These are phyloP conservation scores for Nymphalis urticae DNA, from an alignment of 2,888 invertebrate species.

Conservation along the genomic window DNA sequence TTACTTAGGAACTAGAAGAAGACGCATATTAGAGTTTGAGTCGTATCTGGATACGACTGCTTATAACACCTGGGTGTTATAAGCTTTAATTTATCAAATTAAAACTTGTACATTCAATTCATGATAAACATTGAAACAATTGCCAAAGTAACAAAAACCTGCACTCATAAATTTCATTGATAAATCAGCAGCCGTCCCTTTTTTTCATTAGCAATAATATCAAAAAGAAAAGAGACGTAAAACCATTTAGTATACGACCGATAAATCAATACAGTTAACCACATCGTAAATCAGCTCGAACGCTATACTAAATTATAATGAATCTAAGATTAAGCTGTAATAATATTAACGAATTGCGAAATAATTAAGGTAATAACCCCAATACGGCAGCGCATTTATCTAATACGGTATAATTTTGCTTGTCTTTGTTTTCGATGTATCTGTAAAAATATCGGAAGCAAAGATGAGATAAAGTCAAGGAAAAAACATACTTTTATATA, in stretches of 20 bases:
- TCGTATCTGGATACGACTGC: too few relatives aligned
- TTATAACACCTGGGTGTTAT: too few relatives aligned
- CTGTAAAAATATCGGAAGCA: neutral
- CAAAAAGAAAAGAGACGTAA: conserved; percentile 18
- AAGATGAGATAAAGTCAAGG: neutral
- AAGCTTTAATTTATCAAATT: too few relatives aligned
- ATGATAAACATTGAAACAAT: neutral
- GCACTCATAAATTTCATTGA: conserved; percentile 1
- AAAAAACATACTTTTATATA: neutral
- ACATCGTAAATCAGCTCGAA: conserved; percentile 40
- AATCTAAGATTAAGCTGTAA: conserved; percentile 38
- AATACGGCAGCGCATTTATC: conserved; percentile 34
- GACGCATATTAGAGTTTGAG: too few relatives aligned
- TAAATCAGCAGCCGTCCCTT: neutral
- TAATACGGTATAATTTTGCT: conserved; percentile 25
- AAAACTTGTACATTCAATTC: too few relatives aligned
- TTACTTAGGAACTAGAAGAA: too few relatives aligned
- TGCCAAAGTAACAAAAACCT: neutral
- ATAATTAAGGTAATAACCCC: conserved; percentile 33
- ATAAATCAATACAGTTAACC: conserved; percentile 41
- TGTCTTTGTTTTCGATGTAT: conserved; percentile 17
- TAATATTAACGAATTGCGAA: conserved; percentile 39
- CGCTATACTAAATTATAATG: conserved; percentile 42
- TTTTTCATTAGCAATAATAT: conserved; percentile 5
- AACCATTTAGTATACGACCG: conserved; percentile 24